Evolutionary conservation across 2,113 vertebrate species (phyloP).

Genomic region (Paraplagusia blochii): DNA sequence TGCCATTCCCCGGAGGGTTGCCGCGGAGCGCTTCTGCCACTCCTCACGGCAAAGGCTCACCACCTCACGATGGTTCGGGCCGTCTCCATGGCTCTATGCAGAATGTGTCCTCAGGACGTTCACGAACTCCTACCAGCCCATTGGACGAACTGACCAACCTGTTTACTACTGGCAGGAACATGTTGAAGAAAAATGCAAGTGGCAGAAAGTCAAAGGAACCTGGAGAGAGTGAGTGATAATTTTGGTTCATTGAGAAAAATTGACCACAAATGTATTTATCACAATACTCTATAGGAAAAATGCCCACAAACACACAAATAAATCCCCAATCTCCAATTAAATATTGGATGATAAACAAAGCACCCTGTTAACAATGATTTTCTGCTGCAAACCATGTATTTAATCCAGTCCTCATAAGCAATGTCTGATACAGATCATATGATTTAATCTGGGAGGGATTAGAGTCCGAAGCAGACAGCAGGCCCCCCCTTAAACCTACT

Average conservation of each 20-base stretch:
- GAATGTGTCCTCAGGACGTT: conserved; percentile 82
- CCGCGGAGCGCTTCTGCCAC: conserved; percentile 89
- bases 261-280: no score
- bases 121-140: conserved; percentile 93
- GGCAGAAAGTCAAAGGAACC: conserved; percentile 92
- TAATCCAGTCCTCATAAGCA: conserved; percentile 53
- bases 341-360: background rate
- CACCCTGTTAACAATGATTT: conserved; percentile 11
- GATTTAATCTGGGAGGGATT: conserved; percentile 73
- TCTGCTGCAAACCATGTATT: conserved; percentile 35
- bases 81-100: conserved; percentile 83
- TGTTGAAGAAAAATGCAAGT: conserved; percentile 92
- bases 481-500: conserved; percentile 45
- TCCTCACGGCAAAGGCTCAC: conserved; percentile 84
- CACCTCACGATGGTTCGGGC: conserved; percentile 83
- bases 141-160: conserved; percentile 96
- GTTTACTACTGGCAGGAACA: conserved; percentile 94
- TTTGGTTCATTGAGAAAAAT: background rate
- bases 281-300: no score
- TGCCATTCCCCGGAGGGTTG: conserved; percentile 83
- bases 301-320: no score
- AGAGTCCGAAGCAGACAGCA: conserved; percentile 55
- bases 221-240: conserved; percentile 85
- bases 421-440: conserved; percentile 67
- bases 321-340: no score